These are phyloP conservation scores for Myripristis murdjan DNA, from an alignment of 2,797 vertebrate species.

Conservation along the genomic window DNA sequence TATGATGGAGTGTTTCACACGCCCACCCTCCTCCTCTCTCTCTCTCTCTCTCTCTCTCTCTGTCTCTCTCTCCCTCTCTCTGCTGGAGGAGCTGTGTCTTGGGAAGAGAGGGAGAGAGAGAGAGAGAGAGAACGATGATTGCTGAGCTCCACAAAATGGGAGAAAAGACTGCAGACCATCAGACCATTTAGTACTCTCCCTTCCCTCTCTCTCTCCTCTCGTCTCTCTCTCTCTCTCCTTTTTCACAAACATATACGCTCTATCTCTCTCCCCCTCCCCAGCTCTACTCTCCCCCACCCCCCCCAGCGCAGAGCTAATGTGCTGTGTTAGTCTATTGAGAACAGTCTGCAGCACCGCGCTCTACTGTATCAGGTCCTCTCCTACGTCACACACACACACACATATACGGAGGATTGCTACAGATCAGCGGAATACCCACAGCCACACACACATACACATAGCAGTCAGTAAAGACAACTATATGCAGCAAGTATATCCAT, in stretches of 20 bases:
- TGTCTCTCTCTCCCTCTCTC: no score
- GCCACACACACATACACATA: neutral
- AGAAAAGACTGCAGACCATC: conserved; percentile 87
- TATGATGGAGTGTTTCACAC: conserved; percentile 77
- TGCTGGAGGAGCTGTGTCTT: no score
- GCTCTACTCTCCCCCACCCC: conserved; percentile 28
- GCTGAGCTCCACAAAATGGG: conserved; percentile 87
- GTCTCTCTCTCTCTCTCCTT: neutral
- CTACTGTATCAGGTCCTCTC: conserved; percentile 27
- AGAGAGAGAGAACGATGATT: conserved; percentile 75
- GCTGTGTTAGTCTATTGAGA: conserved; percentile 71
- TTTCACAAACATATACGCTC: no score
- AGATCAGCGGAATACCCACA: neutral
- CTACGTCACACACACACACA: conserved; percentile 9
- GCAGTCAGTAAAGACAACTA: neutral
- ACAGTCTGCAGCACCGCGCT: conserved; percentile 56
- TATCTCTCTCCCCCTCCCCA: neutral
- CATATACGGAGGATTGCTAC: neutral
- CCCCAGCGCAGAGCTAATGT: conserved; percentile 68
- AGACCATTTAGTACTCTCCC: conserved; percentile 79
- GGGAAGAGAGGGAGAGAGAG: conserved; percentile 42
- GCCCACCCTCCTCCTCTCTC: conserved; percentile 31
- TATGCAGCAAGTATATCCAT: no score
- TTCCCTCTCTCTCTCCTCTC: conserved; percentile 50
- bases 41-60: conserved; percentile 15